These are phyloP conservation scores for Otus scops DNA, from an alignment of 2,797 vertebrate genomes.

Conservation along the genomic window DNA sequence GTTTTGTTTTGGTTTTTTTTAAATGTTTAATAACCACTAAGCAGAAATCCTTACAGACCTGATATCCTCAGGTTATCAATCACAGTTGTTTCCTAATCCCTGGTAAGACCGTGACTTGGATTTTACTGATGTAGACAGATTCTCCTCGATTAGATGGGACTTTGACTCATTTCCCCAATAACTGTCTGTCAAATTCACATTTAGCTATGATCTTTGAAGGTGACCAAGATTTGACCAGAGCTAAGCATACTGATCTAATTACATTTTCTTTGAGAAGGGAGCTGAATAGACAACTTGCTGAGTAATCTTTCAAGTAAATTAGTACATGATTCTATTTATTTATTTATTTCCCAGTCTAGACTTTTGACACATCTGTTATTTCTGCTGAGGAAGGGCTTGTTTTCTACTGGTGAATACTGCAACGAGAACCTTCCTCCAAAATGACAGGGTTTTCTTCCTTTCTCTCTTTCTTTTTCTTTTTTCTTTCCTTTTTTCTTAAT, in stretches of 20 bases:
- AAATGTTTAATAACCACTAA: not conserved
- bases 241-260: not conserved
- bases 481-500: too few species aligned
- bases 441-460: not conserved
- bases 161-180: not conserved
- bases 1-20: not conserved
- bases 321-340: not conserved
- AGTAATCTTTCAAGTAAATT: not conserved
- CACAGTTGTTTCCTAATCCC: not conserved
- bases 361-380: not conserved
- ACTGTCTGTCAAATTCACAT: not conserved
- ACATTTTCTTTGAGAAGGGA: not conserved
- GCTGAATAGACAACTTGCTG: not conserved
- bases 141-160: not conserved
- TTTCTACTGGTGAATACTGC: not conserved
- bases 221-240: not conserved
- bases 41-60: not conserved
- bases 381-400: not conserved
- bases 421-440: not conserved
- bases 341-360: not conserved
- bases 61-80: not conserved
- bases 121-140: not conserved
- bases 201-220: not conserved
- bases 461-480: too few species aligned
- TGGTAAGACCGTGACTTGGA: not conserved